Evolutionary conservation across 2,113 vertebrate species (phyloP).

Genomic region (Prochilodus magdalenae): DNA sequence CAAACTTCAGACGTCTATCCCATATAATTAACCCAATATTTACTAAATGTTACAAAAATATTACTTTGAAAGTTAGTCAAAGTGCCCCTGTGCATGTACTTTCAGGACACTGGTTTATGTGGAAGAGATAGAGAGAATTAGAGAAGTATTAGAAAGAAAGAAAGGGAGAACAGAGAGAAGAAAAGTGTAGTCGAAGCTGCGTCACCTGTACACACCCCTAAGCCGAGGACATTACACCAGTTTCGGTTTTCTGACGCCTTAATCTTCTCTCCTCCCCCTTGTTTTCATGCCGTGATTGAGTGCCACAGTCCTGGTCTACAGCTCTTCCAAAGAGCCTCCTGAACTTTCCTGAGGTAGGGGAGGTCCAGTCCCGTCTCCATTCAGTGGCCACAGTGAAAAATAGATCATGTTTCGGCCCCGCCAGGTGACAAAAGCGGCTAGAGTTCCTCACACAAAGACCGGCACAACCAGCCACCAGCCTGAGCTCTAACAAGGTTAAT

Average conservation of each 20-base stretch:
- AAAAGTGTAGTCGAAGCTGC: background rate
- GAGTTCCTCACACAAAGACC: conserved; percentile 63
- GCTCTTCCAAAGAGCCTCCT: conserved; percentile 7
- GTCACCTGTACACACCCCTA: conserved; percentile 38
- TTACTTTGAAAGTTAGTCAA: too few relatives aligned
- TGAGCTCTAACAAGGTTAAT: conserved; percentile 59
- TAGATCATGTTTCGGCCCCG: conserved; percentile 65
- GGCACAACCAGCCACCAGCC: conserved; percentile 57
- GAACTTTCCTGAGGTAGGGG: conserved; percentile 1
- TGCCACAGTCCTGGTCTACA: conserved; percentile 3
- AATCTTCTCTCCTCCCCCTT: conserved; percentile 34
- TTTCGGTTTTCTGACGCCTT: conserved; percentile 44
- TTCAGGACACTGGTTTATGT: too few relatives aligned
- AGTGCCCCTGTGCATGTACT: too few relatives aligned
- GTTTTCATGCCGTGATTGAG: conserved; percentile 46
- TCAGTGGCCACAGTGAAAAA: conserved; percentile 56
- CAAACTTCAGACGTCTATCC: too few relatives aligned
- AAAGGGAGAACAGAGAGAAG: background rate
- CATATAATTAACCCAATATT: too few relatives aligned
- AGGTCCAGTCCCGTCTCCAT: conserved; percentile 58
- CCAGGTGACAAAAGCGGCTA: conserved; percentile 51
- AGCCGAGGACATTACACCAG: conserved; percentile 22
- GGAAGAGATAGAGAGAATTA: background rate
- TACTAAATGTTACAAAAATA: too few relatives aligned
- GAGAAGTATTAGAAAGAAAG: background rate